phyloP scores from a whole-genome alignment of 2,888 invertebrate species.

The Platypus cylindrus region DNA sequence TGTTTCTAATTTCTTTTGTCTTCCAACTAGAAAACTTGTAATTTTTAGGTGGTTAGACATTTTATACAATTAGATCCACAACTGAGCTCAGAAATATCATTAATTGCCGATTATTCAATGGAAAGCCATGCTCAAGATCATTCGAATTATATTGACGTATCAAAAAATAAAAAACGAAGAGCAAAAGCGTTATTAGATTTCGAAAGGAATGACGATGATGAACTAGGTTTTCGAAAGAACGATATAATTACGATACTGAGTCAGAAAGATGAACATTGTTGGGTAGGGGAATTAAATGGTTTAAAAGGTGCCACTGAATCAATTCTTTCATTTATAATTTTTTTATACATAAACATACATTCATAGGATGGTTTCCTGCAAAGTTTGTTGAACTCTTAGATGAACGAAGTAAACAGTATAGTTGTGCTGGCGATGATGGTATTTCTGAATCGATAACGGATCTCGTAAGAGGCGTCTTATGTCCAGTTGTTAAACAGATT shows the following conservation, averaged over 20 bases:
- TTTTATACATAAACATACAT: slow-evolving; percentile 1
- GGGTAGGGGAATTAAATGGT: slow-evolving; percentile 96
- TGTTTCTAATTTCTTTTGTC: neutral
- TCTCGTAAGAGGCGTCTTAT: slow-evolving; percentile 85
- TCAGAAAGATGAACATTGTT: slow-evolving; percentile 96
- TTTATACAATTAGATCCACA: slow-evolving; percentile 90
- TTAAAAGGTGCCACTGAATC: too few species aligned
- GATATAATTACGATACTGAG: slow-evolving; percentile 96
- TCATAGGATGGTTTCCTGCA: slow-evolving; percentile 87
- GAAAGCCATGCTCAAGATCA: slow-evolving; percentile 91
- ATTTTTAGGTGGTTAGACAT: slow-evolving; percentile 63
- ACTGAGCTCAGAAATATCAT: slow-evolving; percentile 59
- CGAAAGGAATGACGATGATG: slow-evolving; percentile 95
- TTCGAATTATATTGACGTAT: slow-evolving; percentile 89
- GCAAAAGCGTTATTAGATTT: slow-evolving; percentile 96
- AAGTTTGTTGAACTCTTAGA: slow-evolving; percentile 93
- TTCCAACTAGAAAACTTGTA: neutral
- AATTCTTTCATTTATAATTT: too few species aligned
- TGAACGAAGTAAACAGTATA: slow-evolving; percentile 85
- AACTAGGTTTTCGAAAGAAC: slow-evolving; percentile 94
- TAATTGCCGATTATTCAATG: slow-evolving; percentile 89
- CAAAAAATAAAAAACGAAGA: slow-evolving; percentile 71
- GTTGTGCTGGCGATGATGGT: slow-evolving; percentile 91
- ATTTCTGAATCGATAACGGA: slow-evolving; percentile 95
- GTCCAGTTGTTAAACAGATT: slow-evolving; percentile 86